Conservation (phyloP, 2,113 vertebrate species). For the Micromys minutus region DNA sequence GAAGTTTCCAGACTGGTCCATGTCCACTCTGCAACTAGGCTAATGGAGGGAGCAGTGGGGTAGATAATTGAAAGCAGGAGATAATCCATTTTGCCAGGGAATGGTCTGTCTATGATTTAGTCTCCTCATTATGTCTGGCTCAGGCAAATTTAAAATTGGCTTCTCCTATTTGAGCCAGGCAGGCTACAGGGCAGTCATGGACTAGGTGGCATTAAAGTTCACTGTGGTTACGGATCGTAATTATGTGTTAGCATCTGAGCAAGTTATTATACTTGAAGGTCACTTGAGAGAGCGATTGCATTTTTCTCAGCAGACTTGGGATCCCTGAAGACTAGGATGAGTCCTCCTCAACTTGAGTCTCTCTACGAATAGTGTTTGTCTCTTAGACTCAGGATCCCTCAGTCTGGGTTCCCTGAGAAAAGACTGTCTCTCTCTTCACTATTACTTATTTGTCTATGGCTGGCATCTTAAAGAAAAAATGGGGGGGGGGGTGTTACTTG, state of each 20-base stretch:
- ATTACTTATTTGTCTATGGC: background rate
- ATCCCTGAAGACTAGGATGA: background rate
- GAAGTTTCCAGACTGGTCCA: background rate
- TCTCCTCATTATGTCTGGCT: slow-evolving; percentile 67
- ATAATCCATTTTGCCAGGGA: slow-evolving; percentile 55
- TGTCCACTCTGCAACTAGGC: background rate
- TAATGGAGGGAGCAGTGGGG: slow-evolving; percentile 38
- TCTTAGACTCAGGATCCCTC: background rate
- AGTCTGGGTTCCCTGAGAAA: background rate
- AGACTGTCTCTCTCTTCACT: background rate
- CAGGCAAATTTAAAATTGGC: slow-evolving; percentile 69
- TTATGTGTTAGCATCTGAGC: background rate
- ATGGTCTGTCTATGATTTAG: slow-evolving; percentile 66
- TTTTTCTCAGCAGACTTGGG: background rate
- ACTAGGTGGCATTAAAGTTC: background rate
- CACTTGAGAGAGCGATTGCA: background rate
- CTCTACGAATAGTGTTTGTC: background rate
- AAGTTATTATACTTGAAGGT: background rate
- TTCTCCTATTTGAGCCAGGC: slow-evolving; percentile 56
- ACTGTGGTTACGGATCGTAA: background rate
- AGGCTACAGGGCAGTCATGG: slow-evolving; percentile 10
- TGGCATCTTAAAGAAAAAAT: background rate
- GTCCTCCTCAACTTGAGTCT: background rate
- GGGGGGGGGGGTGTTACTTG: background rate
- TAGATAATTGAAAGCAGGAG: slow-evolving; percentile 62